Evolutionary conservation across 2,888 invertebrate genomes (phyloP).

Genomic region (Tenthredo notha): DNA sequence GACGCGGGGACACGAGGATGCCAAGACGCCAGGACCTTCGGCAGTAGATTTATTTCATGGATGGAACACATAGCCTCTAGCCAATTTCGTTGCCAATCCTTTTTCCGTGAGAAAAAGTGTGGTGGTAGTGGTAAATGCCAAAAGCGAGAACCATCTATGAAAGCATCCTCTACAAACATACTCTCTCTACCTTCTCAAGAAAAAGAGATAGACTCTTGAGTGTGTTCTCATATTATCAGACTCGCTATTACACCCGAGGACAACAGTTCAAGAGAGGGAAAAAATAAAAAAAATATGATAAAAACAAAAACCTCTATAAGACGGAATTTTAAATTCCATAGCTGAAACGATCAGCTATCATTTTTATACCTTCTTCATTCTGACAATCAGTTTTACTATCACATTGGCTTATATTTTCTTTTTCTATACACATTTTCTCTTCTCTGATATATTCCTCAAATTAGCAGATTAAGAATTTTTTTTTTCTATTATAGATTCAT

Average conservation of each 20-base stretch:
- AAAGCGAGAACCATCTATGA: slow-evolving; percentile 2
- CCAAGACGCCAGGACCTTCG: slow-evolving; percentile 16
- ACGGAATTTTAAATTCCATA: neutral
- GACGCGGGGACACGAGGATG: neutral
- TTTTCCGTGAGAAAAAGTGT: slow-evolving; percentile 1
- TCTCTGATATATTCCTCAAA: neutral
- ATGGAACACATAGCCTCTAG: slow-evolving; percentile 26
- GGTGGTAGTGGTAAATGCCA: slow-evolving; percentile 7
- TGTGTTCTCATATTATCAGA: slow-evolving; percentile 12
- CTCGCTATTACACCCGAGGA: slow-evolving; percentile 1
- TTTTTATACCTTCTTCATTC: neutral
- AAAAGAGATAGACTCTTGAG: neutral
- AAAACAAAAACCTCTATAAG: neutral
- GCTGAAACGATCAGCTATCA: neutral
- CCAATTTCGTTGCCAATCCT: slow-evolving; percentile 46
- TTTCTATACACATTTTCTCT: neutral
- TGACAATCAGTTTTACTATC: neutral
- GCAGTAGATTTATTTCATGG: slow-evolving; percentile 35
- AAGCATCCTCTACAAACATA: slow-evolving; percentile 30
- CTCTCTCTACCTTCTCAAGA: neutral
- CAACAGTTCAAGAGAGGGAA: neutral
- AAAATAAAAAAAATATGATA: neutral
- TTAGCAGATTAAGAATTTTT: too few relatives aligned
- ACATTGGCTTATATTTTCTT: neutral
- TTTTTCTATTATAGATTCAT: neutral